Base-by-base conservation (phyloP, 1,140 invertebrate genomes). In the Contarinia nasturtii region DNA sequence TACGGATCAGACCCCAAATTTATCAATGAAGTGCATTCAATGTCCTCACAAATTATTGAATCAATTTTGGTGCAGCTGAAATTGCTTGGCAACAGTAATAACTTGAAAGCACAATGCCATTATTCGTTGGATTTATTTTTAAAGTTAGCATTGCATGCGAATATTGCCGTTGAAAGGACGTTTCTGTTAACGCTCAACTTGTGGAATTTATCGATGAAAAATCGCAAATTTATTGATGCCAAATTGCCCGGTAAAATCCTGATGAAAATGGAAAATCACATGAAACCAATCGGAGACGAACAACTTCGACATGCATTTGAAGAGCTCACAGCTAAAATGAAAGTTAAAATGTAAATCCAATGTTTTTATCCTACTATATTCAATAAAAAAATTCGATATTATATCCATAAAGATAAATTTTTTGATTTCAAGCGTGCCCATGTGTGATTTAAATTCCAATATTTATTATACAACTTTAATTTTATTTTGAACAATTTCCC, bases 1-100 rank as follows among this genome's bases (percentile, higher is more conserved):
- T 95, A 95, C 63, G 90, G 89, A 2, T 76, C 77, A 37, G 88
- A 94, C 68, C 72, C 76, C 21, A 85, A 90, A 64, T 95, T 89
- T 64, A 66, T 92, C 11, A 63, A 61, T 3, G 85, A 89, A 68
- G 69, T 92, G 1, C 80, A 89, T 53, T 77, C 76, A 55, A 77
- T 92, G 53, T 80, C 79, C 47, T 72, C 75, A 1, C 77, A 81
- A 48, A 65, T 94, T 42, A 63, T 92, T 10, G 78, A 83, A 52
- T 79, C 88, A 63, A 70, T 92, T 44, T 63, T 94, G 4, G 63
- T 67, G 20, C 74, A 86, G 52, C 67, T 94, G 7, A 81, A 82
- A 54, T 56, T 69, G 40, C 57, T 83, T 0, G 74, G 75, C 7
- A 58, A 67, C 12, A 67, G 55, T 0, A 73, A 76, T 17, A 72